These are phyloP conservation scores for Busseola fusca DNA, from an alignment of 2,888 invertebrate genomes.

Conservation along the genomic window DNA sequence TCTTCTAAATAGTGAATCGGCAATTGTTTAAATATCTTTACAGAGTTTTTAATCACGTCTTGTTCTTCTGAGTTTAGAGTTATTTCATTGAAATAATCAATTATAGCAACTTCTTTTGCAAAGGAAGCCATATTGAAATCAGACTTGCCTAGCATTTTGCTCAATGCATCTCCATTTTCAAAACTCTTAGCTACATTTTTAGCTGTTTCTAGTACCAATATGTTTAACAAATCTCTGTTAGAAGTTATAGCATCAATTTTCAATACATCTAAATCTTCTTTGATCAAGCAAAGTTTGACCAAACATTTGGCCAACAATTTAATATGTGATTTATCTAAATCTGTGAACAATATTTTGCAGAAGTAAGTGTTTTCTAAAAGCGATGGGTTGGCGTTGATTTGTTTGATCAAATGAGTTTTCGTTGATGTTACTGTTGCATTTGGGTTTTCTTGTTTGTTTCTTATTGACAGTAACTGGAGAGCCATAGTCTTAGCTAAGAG, in stretches of 20 bases:
- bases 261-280: conserved; percentile 67
- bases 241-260: conserved; percentile 69
- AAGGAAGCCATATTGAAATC: conserved; percentile 75
- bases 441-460: conserved; percentile 52
- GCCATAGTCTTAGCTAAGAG: conserved; percentile 77
- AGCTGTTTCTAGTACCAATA: conserved; percentile 75
- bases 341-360: conserved; percentile 71
- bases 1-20: conserved; percentile 81
- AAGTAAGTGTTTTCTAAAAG: conserved; percentile 70
- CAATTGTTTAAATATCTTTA: conserved; percentile 76
- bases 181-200: conserved; percentile 76
- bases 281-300: conserved; percentile 70
- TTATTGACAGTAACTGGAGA: conserved; percentile 67
- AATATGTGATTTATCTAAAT: conserved; percentile 74
- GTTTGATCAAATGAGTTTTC: conserved; percentile 77
- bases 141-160: conserved; percentile 73
- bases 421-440: conserved; percentile 61
- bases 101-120: conserved; percentile 69
- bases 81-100: conserved; percentile 70
- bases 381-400: conserved; percentile 67
- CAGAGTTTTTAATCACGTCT: conserved; percentile 67
- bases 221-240: conserved; percentile 75
- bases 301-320: conserved; percentile 77
- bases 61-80: conserved; percentile 63
- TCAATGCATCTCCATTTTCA: conserved; percentile 73